Percentiles rank a stretch among this genome's conserved stretches.
These are phyloP conservation scores for Sphenodon punctatus DNA, from an alignment of 2,797 vertebrate species.

Conservation along the genomic window DNA sequence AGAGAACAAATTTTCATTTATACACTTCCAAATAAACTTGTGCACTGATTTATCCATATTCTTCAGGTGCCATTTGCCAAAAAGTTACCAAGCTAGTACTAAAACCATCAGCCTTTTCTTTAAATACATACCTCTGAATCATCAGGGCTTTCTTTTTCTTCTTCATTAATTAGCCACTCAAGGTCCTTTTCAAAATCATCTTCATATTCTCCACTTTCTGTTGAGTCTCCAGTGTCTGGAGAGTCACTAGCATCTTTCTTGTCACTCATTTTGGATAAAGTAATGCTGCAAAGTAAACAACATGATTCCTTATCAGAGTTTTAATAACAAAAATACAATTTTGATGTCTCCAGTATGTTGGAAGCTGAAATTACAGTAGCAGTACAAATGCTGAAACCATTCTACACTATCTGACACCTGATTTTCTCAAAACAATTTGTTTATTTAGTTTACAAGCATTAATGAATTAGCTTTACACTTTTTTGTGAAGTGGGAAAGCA, in stretches of 20 bases:
- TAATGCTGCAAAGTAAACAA: constrained; percentile 39
- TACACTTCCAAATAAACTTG: too few species aligned
- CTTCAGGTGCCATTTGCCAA: too few species aligned
- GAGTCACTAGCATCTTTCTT: constrained; percentile 46
- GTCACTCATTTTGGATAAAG: constrained; percentile 70
- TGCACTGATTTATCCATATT: too few species aligned
- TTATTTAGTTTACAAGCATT: background rate
- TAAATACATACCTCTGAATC: constrained; percentile 64
- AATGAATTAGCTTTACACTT: background rate
- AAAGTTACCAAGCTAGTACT: too few species aligned
- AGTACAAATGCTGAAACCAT: background rate
- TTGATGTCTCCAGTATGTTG: fast-evolving
- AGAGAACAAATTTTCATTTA: too few species aligned
- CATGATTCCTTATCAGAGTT: background rate
- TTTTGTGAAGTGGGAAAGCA: background rate
- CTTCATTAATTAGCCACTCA: constrained; percentile 88
- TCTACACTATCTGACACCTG: background rate
- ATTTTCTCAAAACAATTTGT: background rate
- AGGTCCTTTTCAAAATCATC: constrained; percentile 97
- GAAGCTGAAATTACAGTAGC: background rate
- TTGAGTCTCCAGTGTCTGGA: constrained; percentile 49
- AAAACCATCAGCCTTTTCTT: background rate
- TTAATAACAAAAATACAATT: background rate
- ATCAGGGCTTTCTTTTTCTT: constrained; percentile 63
- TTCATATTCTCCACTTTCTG: constrained; percentile 85